Evolutionary conservation across 1,140 invertebrate genomes (phyloP).

Genomic region (Bicyclus anynana): DNA sequence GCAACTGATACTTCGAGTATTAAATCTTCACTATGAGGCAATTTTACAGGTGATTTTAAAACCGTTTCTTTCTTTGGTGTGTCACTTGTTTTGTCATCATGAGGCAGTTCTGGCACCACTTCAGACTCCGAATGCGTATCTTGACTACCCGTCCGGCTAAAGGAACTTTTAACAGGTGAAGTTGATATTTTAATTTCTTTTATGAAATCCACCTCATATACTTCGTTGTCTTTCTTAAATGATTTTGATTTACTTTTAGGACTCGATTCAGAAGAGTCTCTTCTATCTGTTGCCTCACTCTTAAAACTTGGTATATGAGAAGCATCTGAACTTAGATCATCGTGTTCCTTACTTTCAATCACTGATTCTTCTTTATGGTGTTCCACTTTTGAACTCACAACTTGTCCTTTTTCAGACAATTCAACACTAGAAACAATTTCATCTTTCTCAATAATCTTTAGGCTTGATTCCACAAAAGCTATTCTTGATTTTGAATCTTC

Average conservation of each 20-base stretch:
- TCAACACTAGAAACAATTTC: constrained; percentile 66
- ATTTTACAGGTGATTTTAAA: constrained; percentile 71
- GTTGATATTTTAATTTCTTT: constrained; percentile 76
- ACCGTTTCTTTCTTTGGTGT: constrained; percentile 65
- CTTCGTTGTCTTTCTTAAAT: constrained; percentile 72
- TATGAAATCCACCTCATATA: constrained; percentile 75
- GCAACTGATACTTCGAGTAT: constrained; percentile 82
- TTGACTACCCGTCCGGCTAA: constrained; percentile 76
- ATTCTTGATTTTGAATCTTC: constrained; percentile 58
- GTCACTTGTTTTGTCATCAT: constrained; percentile 57
- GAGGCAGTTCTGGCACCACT: constrained; percentile 71
- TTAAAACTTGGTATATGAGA: constrained; percentile 74
- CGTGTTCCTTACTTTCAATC: constrained; percentile 75
- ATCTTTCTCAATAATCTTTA: constrained; percentile 73
- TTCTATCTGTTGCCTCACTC: constrained; percentile 66
- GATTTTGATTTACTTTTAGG: constrained; percentile 69
- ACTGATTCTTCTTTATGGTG: constrained; percentile 75
- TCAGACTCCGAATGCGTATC: constrained; percentile 79
- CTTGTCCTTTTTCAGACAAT: constrained; percentile 71
- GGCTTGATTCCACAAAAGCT: constrained; percentile 61
- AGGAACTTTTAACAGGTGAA: constrained; percentile 70
- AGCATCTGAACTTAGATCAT: constrained; percentile 73
- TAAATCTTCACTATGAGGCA: constrained; percentile 79
- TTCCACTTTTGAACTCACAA: constrained; percentile 67
- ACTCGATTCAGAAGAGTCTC: constrained; percentile 63